These are phyloP conservation scores for Emmelina monodactyla DNA, from an alignment of 2,888 invertebrate genomes.

Conservation along the genomic window DNA sequence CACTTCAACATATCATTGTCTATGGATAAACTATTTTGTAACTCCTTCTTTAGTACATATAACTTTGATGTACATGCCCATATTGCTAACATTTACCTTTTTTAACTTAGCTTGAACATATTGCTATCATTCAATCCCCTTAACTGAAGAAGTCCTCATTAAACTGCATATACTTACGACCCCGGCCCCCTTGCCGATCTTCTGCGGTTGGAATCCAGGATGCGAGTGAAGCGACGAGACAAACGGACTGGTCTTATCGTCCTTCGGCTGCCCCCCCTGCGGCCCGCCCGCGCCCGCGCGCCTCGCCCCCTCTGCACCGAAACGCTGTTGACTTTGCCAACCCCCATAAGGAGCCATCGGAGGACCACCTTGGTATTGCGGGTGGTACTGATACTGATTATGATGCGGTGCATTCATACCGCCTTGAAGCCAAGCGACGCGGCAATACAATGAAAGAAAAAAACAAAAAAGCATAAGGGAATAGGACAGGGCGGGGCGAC, in stretches of 20 bases:
- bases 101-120: no score
- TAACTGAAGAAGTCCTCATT: no score
- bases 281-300: slow-evolving; percentile 30
- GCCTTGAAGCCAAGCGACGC: slow-evolving; percentile 65
- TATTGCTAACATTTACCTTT: no score
- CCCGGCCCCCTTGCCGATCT: slow-evolving; percentile 79
- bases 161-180: slow-evolving; percentile 62
- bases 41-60: no score
- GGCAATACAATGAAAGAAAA: slow-evolving; percentile 66
- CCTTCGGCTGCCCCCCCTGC: slow-evolving; percentile 36
- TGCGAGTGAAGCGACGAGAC: slow-evolving; percentile 88
- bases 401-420: slow-evolving; percentile 67
- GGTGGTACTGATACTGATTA: slow-evolving; percentile 64
- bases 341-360: slow-evolving; percentile 29
- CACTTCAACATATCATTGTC: no score
- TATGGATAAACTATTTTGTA: no score
- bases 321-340: slow-evolving; percentile 43
- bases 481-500: slow-evolving; percentile 40
- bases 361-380: slow-evolving; percentile 53
- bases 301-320: slow-evolving; percentile 59
- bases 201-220: slow-evolving; percentile 92
- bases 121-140: no score
- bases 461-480: slow-evolving; percentile 61
- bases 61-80: no score
- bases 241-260: slow-evolving; percentile 84